phyloP scores from a whole-genome alignment of 2,113 vertebrate genomes.

The Centrocercus urophasianus region DNA sequence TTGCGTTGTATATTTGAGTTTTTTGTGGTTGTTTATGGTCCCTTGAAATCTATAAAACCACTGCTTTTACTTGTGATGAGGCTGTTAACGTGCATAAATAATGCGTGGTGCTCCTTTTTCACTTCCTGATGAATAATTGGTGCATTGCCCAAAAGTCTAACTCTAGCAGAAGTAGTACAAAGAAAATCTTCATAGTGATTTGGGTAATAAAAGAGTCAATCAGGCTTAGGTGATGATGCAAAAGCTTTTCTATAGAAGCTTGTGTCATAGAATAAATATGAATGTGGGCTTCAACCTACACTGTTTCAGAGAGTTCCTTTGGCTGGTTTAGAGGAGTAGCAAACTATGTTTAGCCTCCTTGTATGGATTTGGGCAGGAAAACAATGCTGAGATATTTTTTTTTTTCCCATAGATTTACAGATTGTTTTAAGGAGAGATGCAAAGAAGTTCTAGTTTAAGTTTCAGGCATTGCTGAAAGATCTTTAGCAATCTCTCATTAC shows the following conservation, averaged over 20 bases:
- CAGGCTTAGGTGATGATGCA: not conserved
- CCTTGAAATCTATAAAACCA: conserved; percentile 26
- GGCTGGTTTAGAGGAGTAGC: not conserved
- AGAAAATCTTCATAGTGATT: conserved; percentile 36
- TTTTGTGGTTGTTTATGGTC: conserved; percentile 15
- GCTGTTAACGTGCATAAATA: not conserved
- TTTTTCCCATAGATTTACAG: not conserved
- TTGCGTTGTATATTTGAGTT: not conserved
- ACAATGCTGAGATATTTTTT: not conserved
- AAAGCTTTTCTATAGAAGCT: not conserved
- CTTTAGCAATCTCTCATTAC: not conserved
- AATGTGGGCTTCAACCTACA: not conserved
- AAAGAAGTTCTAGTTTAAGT: not conserved
- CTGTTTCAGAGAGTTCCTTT: not conserved
- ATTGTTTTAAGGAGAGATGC: not conserved
- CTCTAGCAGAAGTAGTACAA: not conserved
- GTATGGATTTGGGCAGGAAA: not conserved
- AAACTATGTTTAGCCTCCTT: not conserved
- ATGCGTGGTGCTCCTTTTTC: not conserved
- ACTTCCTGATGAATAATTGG: conserved; percentile 4
- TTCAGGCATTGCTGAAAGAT: not conserved
- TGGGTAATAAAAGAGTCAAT: conserved; percentile 24
- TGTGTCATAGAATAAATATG: conserved; percentile 33
- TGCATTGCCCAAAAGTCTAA: not conserved
- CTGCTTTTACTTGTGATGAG: not conserved